Evolutionary conservation across 2,113 vertebrate genomes (phyloP).

Genomic region (Taurulus bubalis): DNA sequence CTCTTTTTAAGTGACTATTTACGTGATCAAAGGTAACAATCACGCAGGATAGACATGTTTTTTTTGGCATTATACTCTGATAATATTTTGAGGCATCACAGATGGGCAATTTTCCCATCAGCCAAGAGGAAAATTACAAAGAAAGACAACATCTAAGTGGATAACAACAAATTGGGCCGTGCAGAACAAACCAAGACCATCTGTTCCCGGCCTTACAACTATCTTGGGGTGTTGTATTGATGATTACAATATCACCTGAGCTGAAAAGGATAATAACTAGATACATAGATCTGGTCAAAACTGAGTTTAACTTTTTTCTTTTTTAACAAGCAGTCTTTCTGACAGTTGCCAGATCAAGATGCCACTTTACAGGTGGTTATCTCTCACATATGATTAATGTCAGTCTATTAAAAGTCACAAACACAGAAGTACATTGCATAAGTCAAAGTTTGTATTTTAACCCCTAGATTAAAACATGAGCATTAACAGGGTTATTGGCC

Average conservation of each 20-base stretch:
- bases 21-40: conserved; percentile 7
- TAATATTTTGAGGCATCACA: conserved; percentile 24
- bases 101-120: conserved; percentile 28
- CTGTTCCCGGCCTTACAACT: conserved; percentile 36
- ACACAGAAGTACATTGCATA: neutral
- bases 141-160: conserved; percentile 37
- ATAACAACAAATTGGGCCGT: conserved; percentile 41
- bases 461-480: neutral
- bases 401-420: neutral
- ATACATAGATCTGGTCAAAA: conserved; percentile 16
- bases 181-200: conserved; percentile 52
- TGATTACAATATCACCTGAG: conserved; percentile 36
- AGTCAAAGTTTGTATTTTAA: too few relatives aligned
- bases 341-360: conserved; percentile 37
- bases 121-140: conserved; percentile 37
- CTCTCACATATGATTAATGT: conserved; percentile 23
- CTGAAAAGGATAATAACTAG: conserved; percentile 3
- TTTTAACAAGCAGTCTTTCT: conserved; percentile 15
- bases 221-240: conserved; percentile 24
- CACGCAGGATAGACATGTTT: neutral
- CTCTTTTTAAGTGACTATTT: neutral
- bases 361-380: neutral
- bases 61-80: conserved; percentile 15
- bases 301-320: conserved; percentile 2
- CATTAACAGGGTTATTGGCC: neutral